These are phyloP conservation scores for Aurelia aurita complex sp. Pacific DNA, from an alignment of 30 jellyfish, hydroid and myxozoan species.

Conservation along the genomic window DNA sequence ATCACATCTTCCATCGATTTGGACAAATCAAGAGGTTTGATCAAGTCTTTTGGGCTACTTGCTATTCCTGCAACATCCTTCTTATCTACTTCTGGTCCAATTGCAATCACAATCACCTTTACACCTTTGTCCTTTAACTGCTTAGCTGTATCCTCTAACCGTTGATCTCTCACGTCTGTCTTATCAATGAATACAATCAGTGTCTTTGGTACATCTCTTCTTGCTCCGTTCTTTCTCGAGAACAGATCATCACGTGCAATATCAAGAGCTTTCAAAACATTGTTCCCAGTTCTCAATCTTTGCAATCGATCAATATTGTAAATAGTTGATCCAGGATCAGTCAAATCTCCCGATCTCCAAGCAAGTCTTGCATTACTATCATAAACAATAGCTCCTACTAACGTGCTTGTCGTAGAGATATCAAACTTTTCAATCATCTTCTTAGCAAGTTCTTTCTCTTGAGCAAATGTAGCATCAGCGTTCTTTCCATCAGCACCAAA, in stretches of 20 bases:
- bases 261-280: slow-evolving; percentile 49
- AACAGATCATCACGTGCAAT: slow-evolving; percentile 61
- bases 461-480: slow-evolving; percentile 23
- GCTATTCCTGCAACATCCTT: no score
- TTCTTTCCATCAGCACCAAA: slow-evolving; percentile 63
- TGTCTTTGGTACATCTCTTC: slow-evolving; percentile 62
- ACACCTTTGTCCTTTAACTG: slow-evolving; percentile 44
- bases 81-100: slow-evolving; percentile 31
- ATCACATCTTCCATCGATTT: background rate
- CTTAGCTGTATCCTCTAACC: slow-evolving; percentile 2
- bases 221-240: slow-evolving; percentile 41
- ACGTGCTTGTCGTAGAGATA: slow-evolving; percentile 42
- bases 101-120: slow-evolving; percentile 26
- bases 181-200: slow-evolving; percentile 64
- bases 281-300: background rate
- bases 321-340: background rate
- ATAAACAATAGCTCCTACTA: slow-evolving; percentile 59
- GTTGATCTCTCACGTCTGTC: background rate
- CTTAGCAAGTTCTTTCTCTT: slow-evolving; percentile 42
- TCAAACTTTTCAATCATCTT: slow-evolving; percentile 57
- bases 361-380: slow-evolving; percentile 28
- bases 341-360: background rate
- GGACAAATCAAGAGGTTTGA: slow-evolving; percentile 33
- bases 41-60: background rate
- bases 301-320: background rate